Percentiles rank a stretch among this genome's conserved stretches.
phyloP scores from a whole-genome alignment of 2,888 invertebrate genomes.

The Halictus ligatus region DNA sequence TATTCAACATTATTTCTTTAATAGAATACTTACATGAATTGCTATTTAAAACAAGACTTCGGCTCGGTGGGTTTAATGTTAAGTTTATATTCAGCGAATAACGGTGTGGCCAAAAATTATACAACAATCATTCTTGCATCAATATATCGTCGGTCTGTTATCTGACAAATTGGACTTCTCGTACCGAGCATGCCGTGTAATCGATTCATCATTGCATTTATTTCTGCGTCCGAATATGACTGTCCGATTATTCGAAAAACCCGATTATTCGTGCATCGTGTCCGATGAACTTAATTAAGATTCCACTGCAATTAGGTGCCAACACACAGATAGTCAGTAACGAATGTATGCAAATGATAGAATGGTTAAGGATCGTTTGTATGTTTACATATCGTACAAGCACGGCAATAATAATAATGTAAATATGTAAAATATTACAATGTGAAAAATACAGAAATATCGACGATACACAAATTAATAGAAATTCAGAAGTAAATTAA shows the following conservation, averaged over 20 bases:
- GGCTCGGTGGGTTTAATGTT: too few species aligned
- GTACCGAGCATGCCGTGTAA: not conserved
- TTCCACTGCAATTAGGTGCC: not conserved
- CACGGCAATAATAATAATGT: not conserved
- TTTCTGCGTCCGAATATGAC: not conserved
- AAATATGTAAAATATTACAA: not conserved
- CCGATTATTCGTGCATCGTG: not conserved
- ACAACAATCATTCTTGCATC: not conserved
- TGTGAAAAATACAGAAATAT: not conserved
- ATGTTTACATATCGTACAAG: not conserved
- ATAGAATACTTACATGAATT: too few species aligned
- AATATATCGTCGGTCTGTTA: not conserved
- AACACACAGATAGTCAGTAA: not conserved
- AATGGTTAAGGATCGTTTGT: not conserved
- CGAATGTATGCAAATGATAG: not conserved
- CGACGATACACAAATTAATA: not conserved
- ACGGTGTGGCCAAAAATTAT: not conserved
- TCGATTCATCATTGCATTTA: not conserved
- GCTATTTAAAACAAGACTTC: too few species aligned
- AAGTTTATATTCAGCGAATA: not conserved
- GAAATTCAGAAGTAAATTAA: not conserved
- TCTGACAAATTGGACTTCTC: not conserved
- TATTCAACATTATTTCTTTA: too few species aligned
- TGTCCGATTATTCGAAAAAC: not conserved
- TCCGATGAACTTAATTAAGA: not conserved